phyloP scores from a whole-genome alignment of 2,797 vertebrate species.

The Sebastiscus albofasciatus region DNA sequence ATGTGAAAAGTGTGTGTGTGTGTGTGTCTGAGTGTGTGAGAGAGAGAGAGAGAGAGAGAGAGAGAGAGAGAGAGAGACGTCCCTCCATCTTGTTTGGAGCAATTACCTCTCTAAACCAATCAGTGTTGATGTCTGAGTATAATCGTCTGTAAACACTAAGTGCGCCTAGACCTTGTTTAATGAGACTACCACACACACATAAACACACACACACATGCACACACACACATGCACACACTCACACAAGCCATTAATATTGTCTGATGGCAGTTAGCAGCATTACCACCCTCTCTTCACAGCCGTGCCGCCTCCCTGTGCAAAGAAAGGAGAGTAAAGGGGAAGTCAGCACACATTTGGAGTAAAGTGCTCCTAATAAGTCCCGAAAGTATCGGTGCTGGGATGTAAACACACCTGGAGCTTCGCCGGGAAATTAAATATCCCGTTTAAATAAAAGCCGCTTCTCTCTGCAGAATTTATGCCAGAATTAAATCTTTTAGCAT shows the following conservation, averaged over 20 bases:
- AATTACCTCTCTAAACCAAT: slow-evolving; percentile 74
- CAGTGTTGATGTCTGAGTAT: slow-evolving; percentile 64
- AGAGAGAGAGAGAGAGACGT: slow-evolving; percentile 4
- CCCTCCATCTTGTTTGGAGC: slow-evolving; percentile 46
- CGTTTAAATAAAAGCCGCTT: neutral
- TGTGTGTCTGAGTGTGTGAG: neutral
- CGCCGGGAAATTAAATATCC: neutral
- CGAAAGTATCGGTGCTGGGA: neutral
- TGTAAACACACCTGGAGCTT: slow-evolving; percentile 24
- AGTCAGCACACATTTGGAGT: slow-evolving; percentile 17
- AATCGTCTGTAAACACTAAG: slow-evolving; percentile 68
- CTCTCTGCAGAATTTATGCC: neutral
- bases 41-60: neutral
- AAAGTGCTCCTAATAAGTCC: slow-evolving; percentile 31
- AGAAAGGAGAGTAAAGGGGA: slow-evolving; percentile 8
- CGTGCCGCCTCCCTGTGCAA: neutral
- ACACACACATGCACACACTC: neutral
- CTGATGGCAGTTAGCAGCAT: slow-evolving; percentile 38
- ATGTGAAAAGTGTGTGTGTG: neutral
- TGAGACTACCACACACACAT: slow-evolving; percentile 47
- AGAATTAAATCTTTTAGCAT: neutral
- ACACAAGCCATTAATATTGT: slow-evolving; percentile 45
- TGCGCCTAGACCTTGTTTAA: slow-evolving; percentile 55
- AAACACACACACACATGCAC: slow-evolving; percentile 11
- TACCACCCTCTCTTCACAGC: slow-evolving; percentile 7